Evolutionary conservation across 2,113 vertebrate genomes (phyloP).

Genomic region (Labeo rohita): DNA sequence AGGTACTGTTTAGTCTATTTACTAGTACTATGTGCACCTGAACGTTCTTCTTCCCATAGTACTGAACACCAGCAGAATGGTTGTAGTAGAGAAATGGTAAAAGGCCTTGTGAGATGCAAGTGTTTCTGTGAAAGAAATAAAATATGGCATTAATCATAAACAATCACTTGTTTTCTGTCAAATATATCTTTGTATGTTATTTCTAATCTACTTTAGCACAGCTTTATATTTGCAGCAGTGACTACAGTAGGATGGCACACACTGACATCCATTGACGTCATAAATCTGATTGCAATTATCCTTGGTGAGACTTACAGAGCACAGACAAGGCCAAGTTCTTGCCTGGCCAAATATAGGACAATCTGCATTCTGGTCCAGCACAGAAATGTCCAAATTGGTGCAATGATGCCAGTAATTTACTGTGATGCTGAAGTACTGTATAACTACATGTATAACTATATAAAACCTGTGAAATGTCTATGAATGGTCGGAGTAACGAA

Average conservation of each 20-base stretch:
- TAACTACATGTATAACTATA: not conserved
- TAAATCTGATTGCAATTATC: slow-evolving; percentile 17
- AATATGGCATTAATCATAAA: slow-evolving; percentile 11
- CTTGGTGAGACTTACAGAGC: slow-evolving; percentile 6
- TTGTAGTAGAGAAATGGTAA: slow-evolving; percentile 23
- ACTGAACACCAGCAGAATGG: slow-evolving; percentile 29
- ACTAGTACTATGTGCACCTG: slow-evolving; percentile 19
- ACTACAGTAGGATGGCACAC: slow-evolving; percentile 21
- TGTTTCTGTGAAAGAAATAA: slow-evolving; percentile 53
- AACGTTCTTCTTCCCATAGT: slow-evolving; percentile 23
- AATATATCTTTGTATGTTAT: not conserved
- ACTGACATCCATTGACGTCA: slow-evolving; percentile 11
- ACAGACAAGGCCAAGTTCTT: not conserved
- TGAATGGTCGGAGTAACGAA: not conserved
- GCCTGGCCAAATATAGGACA: not conserved
- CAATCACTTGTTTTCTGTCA: slow-evolving; percentile 30
- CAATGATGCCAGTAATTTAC: not conserved
- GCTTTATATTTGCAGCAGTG: not conserved
- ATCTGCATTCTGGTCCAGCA: not conserved
- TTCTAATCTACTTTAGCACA: not conserved
- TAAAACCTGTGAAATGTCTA: not conserved
- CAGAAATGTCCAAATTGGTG: not conserved
- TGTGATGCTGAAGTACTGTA: not conserved
- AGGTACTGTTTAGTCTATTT: slow-evolving; percentile 29
- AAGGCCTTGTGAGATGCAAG: slow-evolving; percentile 36